Percentiles rank a stretch among this genome's conserved stretches.
Evolutionary conservation across 2,113 vertebrate species (phyloP).

Genomic region (Oenanthe melanoleuca): DNA sequence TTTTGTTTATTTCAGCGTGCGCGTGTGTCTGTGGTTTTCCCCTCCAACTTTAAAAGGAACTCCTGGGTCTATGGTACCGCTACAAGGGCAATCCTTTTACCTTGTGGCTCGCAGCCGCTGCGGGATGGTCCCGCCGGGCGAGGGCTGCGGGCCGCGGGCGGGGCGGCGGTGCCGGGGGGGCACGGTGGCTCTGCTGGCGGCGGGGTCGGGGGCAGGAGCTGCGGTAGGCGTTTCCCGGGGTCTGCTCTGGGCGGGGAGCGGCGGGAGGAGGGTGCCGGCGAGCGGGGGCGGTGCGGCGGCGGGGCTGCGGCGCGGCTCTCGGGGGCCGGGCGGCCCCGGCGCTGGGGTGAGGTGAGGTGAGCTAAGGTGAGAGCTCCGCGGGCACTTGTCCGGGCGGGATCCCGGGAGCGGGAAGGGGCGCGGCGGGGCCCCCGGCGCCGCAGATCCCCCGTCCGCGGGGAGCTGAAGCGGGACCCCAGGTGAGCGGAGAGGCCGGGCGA

Average conservation of each 20-base stretch:
- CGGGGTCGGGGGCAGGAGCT: background rate
- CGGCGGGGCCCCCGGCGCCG: too few species aligned
- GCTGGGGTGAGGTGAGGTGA: too few species aligned
- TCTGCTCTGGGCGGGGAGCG: conserved; percentile 4
- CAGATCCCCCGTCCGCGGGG: too few species aligned
- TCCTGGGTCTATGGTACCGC: background rate
- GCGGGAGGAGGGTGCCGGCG: background rate
- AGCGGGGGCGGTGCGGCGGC: background rate
- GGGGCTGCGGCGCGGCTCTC: background rate
- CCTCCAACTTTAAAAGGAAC: background rate
- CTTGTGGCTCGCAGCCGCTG: background rate
- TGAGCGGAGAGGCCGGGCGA: too few species aligned
- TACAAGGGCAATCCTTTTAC: background rate
- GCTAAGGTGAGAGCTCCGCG: too few species aligned
- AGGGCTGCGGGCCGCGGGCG: background rate
- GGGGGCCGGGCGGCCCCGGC: too few species aligned
- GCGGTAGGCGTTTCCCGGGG: background rate
- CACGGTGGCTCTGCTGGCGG: background rate
- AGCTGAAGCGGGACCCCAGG: too few species aligned
- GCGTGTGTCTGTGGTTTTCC: fast-evolving
- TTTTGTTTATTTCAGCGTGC: background rate
- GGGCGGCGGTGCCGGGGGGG: background rate
- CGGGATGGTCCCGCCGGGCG: background rate
- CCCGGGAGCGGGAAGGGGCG: too few species aligned
- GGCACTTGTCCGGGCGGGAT: too few species aligned